Percentiles rank a stretch among this genome's conserved stretches.
Evolutionary conservation across 2,888 invertebrate species (phyloP).

Genomic region (Folsomia candida): DNA sequence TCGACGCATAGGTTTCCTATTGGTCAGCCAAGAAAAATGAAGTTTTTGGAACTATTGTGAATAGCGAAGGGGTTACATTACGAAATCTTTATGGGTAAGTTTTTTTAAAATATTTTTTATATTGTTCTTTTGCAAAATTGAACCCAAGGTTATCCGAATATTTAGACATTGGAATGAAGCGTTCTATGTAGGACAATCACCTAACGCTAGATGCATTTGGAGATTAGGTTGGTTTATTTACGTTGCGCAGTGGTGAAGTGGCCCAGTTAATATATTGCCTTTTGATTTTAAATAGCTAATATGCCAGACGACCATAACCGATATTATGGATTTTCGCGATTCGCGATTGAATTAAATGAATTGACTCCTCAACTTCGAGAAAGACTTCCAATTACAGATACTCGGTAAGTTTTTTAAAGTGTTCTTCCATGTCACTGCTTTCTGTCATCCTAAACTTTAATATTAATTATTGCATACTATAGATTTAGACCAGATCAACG

Average conservation of each 20-base stretch:
- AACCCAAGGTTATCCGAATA: too few species aligned
- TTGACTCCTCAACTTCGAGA: slow-evolving; percentile 64
- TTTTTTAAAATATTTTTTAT: too few species aligned
- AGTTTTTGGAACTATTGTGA: slow-evolving; percentile 65
- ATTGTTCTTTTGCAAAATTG: too few species aligned
- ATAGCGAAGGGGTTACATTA: slow-evolving; percentile 61
- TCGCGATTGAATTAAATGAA: slow-evolving; percentile 81
- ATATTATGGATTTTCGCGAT: slow-evolving; percentile 80
- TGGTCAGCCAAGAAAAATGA: slow-evolving; percentile 77
- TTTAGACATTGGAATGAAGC: slow-evolving; percentile 83
- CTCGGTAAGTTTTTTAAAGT: slow-evolving; percentile 52
- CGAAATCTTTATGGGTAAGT: slow-evolving; percentile 67
- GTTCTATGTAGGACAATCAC: slow-evolving; percentile 70
- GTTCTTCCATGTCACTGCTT: neutral
- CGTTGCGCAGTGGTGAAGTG: neutral
- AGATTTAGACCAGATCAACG: slow-evolving; percentile 74
- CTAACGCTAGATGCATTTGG: slow-evolving; percentile 73
- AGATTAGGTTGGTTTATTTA: slow-evolving; percentile 62
- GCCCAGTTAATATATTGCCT: neutral
- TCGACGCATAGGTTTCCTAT: slow-evolving; percentile 64
- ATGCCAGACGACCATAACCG: slow-evolving; percentile 76
- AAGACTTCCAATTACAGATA: slow-evolving; percentile 71
- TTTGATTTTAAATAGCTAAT: slow-evolving; percentile 59
- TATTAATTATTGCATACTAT: neutral
- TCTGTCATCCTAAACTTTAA: neutral